These are phyloP conservation scores for Trissonchulus latispiculum DNA, from an alignment of 2,888 invertebrate species.

Conservation along the genomic window DNA sequence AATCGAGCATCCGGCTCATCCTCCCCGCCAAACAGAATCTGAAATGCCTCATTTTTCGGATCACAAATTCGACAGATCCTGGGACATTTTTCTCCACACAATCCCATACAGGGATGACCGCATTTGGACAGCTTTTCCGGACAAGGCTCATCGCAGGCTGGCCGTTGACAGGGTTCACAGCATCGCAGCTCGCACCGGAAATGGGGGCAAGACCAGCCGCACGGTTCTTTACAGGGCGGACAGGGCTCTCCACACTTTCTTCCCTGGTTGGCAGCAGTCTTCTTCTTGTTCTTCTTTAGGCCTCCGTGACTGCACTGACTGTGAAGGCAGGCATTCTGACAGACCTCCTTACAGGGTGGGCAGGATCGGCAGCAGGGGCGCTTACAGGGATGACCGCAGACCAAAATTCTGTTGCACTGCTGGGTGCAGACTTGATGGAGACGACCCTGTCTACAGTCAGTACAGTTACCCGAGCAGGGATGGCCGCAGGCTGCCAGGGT, in stretches of 20 bases:
- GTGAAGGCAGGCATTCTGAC: conserved; percentile 51
- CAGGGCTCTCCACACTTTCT: conserved; percentile 35
- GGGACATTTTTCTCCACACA: conserved; percentile 62
- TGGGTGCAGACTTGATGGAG: conserved; percentile 55
- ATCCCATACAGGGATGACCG: conserved; percentile 55
- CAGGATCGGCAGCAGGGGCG: conserved; percentile 37
- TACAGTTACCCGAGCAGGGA: conserved; percentile 43
- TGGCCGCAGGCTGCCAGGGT: conserved; percentile 38
- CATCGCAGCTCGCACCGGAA: conserved; percentile 45
- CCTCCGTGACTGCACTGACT: conserved; percentile 50
- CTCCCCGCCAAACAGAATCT: conserved; percentile 49
- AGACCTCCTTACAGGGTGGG: conserved; percentile 46
- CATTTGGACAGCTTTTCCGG: conserved; percentile 47
- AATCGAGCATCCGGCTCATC: conserved; percentile 52
- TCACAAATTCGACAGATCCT: conserved; percentile 54
- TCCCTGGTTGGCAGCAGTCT: too few species aligned
- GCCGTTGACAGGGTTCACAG: conserved; percentile 44
- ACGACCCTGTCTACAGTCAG: conserved; percentile 48
- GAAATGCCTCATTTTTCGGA: conserved; percentile 10
- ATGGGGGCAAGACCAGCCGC: conserved; percentile 44
- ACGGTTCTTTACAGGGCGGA: conserved; percentile 43
- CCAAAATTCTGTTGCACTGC: conserved; percentile 52
- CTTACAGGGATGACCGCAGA: conserved; percentile 54
- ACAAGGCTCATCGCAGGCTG: conserved; percentile 43
- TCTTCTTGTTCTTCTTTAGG: conserved; percentile 51